Conservation (phyloP, 2,113 vertebrate species). For the Bos javanicus region DNA sequence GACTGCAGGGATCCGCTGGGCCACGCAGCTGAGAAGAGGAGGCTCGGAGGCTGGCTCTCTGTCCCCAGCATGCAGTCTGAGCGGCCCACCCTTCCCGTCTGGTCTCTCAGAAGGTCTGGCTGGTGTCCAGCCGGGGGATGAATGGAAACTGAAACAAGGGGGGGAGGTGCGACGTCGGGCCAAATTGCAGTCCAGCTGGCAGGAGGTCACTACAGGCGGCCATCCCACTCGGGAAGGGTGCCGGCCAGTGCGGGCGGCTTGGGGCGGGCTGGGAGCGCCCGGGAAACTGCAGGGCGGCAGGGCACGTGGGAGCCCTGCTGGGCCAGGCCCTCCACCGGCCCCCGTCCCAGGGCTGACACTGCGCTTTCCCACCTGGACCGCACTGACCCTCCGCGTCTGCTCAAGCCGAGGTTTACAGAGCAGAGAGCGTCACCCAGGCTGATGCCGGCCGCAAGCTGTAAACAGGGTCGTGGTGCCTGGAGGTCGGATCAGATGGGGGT, state of each 20-base stretch:
- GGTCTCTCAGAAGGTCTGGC: background rate
- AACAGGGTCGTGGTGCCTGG: accelerated
- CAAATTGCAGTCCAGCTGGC: background rate
- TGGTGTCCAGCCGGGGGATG: accelerated
- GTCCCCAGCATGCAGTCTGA: accelerated
- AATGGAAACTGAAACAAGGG: too few relatives aligned
- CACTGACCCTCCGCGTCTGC: background rate
- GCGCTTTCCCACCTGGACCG: accelerated
- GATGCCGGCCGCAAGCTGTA: accelerated
- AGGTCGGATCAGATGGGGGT: background rate
- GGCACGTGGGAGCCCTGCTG: background rate
- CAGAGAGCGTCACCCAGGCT: accelerated
- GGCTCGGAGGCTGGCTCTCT: background rate
- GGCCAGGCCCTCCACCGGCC: background rate
- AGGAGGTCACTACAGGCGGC: accelerated
- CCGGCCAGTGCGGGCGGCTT: accelerated
- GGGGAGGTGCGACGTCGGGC: accelerated
- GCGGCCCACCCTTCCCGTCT: accelerated
- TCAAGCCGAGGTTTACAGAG: background rate
- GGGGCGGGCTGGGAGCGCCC: accelerated
- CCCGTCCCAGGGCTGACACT: accelerated
- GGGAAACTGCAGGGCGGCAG: accelerated
- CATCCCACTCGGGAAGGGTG: background rate
- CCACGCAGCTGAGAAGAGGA: background rate
- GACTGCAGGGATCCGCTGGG: accelerated